Conservation (phyloP, 2,888 invertebrate species). For the Brassicogethes aeneus region DNA sequence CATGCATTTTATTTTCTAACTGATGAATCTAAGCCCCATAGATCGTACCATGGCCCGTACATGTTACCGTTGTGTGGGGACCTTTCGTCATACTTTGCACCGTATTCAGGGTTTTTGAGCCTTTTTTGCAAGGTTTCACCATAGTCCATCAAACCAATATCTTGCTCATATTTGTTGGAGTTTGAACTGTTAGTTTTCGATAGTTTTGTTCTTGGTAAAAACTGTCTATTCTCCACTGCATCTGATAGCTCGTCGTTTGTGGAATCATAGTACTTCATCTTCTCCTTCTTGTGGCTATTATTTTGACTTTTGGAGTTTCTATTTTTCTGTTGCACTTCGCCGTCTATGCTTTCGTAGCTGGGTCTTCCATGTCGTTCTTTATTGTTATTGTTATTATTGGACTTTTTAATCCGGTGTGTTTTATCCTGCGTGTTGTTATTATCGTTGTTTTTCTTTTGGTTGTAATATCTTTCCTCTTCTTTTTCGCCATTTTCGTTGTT, state of each 20-base stretch:
- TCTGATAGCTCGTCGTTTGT: slow-evolving; percentile 37
- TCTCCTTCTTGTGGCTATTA: slow-evolving; percentile 20
- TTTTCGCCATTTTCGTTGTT: slow-evolving; percentile 32
- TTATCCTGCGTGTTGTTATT: slow-evolving; percentile 24
- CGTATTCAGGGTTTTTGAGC: slow-evolving; percentile 36
- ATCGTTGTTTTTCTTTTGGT: slow-evolving; percentile 15
- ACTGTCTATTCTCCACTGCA: slow-evolving; percentile 44
- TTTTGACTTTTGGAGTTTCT: slow-evolving; percentile 17
- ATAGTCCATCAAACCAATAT: slow-evolving; percentile 37
- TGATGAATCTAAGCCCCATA: slow-evolving; percentile 71
- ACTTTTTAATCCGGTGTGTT: slow-evolving; percentile 28
- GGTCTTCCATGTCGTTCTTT: slow-evolving; percentile 28
- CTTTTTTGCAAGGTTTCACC: slow-evolving; percentile 41
- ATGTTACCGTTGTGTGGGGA: slow-evolving; percentile 56
- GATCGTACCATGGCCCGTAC: slow-evolving; percentile 83
- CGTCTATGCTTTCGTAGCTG: slow-evolving; percentile 37
- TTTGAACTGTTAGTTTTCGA: slow-evolving; percentile 47
- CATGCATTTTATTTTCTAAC: slow-evolving; percentile 35
- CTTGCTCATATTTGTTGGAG: slow-evolving; percentile 34
- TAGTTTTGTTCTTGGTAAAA: slow-evolving; percentile 63
- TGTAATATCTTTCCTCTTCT: slow-evolving; percentile 25
- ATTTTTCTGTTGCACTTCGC: slow-evolving; percentile 26
- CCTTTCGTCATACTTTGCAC: slow-evolving; percentile 40
- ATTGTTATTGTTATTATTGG: slow-evolving; percentile 16
- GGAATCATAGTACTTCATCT: slow-evolving; percentile 34